Conservation (phyloP, 2,113 vertebrate genomes). For the Gobio gobio region DNA sequence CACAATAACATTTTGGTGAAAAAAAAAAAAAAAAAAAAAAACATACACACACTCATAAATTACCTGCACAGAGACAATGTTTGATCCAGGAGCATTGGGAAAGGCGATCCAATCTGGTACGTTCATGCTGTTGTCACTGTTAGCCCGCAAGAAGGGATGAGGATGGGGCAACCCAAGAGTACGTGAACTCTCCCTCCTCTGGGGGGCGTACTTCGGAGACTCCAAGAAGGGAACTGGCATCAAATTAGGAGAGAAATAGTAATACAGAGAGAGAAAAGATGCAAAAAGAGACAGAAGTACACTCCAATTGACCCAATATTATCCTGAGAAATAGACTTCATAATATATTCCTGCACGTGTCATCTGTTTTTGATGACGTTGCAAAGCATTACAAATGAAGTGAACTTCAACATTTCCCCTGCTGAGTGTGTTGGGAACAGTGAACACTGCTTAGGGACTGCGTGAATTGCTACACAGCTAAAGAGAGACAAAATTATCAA, state of each 20-base stretch:
- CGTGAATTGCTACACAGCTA: not conserved
- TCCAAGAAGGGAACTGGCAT: conserved; percentile 87
- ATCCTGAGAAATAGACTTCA: not conserved
- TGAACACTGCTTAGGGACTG: not conserved
- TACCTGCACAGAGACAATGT: conserved; percentile 82
- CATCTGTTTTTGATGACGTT: not conserved
- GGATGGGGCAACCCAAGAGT: conserved; percentile 79
- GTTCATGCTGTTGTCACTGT: conserved; percentile 92
- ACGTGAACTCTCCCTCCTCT: conserved; percentile 80
- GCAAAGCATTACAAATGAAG: not conserved
- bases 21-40: not conserved
- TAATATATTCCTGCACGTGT: not conserved
- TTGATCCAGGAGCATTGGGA: conserved; percentile 75
- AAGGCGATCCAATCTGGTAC: conserved; percentile 89
- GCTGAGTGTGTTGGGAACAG: not conserved
- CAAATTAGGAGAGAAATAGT: conserved; percentile 7
- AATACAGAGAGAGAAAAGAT: not conserved
- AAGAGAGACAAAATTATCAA: conserved; percentile 9
- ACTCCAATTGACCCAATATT: not conserved
- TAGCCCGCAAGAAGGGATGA: conserved; percentile 86
- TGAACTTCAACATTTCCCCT: not conserved
- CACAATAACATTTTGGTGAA: not conserved
- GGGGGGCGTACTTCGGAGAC: conserved; percentile 86
- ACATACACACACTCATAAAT: not conserved
- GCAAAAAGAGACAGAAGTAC: conserved; percentile 5